Evolutionary conservation across 2,888 invertebrate genomes (phyloP).

Genomic region (Bursaphelenchus okinawaensis): DNA sequence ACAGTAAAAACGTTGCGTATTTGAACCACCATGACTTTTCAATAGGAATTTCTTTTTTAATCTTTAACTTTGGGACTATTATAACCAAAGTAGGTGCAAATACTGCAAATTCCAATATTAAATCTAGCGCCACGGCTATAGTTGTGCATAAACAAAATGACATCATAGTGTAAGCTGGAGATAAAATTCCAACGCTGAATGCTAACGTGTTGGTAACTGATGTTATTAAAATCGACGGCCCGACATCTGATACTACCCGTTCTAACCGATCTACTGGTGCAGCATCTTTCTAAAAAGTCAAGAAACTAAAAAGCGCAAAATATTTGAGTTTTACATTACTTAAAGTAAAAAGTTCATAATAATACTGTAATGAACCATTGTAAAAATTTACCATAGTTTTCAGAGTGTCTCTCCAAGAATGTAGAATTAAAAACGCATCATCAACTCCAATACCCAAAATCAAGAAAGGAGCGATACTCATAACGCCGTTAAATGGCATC

Average conservation of each 20-base stretch:
- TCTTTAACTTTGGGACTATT: background rate
- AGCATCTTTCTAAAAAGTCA: background rate
- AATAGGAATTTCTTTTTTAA: background rate
- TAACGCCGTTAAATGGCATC: slow-evolving; percentile 44
- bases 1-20: slow-evolving; percentile 29
- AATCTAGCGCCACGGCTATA: slow-evolving; percentile 46
- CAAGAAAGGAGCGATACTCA: slow-evolving; percentile 52
- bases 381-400: slow-evolving; percentile 23
- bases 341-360: too few species aligned
- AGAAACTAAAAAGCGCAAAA: too few species aligned
- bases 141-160: slow-evolving; percentile 51
- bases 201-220: slow-evolving; percentile 54
- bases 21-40: slow-evolving; percentile 12
- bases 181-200: slow-evolving; percentile 50
- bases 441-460: slow-evolving; percentile 54
- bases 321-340: too few species aligned
- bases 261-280: background rate
- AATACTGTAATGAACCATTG: too few species aligned
- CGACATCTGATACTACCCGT: background rate
- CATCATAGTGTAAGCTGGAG: slow-evolving; percentile 49
- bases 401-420: slow-evolving; percentile 39
- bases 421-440: slow-evolving; percentile 53
- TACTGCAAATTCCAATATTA: slow-evolving; percentile 44
- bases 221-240: slow-evolving; percentile 41
- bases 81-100: slow-evolving; percentile 38